Base-by-base conservation (phyloP, 2,113 vertebrate species). In the Willisornis vidua region DNA sequence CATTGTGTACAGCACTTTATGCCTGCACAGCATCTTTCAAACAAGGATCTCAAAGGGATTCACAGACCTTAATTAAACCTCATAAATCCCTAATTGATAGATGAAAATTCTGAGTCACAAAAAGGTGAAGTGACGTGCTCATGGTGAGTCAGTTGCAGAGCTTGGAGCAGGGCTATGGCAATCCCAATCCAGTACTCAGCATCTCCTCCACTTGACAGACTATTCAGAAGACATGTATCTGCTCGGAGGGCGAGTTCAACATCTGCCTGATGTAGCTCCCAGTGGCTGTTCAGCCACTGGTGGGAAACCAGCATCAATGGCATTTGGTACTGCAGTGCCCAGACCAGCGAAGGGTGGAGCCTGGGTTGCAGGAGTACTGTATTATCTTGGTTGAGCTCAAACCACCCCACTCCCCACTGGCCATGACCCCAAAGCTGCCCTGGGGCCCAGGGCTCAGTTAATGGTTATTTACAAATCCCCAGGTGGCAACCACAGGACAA, bases 41-140 rank as follows among this genome's bases (percentile, higher is more conserved):
- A 71, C 70, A 33, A 93, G 76, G 79, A 85, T 94, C 93, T 70
- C 12, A 92, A 91, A 95, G 59, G 75, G 48, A 55, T 77, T 88
- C 79, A 61, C 33, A 96, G 94, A 88, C 95, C 81, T 97, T 97
- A 97, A 94, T 97, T 96, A 97, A 97, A 93, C 79, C 84, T 95
- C 86, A 79, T 87, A 92, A 89, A 85, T 74, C 71, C 57, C 81
- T 80, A 93, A 85, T 96, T 96, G 91, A 93, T 76, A 88, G 94
- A 90, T 70, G 87, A 95, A 92, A 81, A 95, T 93, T 96, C 48
- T 77, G 96, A 97, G 94, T 94, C 90, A 97, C 77, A 63, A 93
- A 81, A 66, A 97, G 59, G 73, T 89, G 46, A 88, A 72, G 43
- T 52, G 86, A 61, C 86, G 66, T 82, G 73, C 58, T 72, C 45